Evolutionary conservation across 1,140 invertebrate species (phyloP).

Genomic region (Cherax destructor): DNA sequence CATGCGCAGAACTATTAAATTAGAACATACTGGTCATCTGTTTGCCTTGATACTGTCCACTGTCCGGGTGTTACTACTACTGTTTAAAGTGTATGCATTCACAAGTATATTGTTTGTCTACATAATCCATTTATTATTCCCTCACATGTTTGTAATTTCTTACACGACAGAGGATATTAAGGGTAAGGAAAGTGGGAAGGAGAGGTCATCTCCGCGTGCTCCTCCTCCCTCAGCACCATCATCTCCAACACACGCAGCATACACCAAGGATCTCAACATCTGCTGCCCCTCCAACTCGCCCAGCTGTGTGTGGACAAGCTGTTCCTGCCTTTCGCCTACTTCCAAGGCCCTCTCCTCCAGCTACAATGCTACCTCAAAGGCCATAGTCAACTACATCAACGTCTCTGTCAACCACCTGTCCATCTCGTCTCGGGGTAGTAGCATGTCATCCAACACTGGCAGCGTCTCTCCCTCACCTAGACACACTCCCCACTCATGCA

Average conservation of each 20-base stretch:
- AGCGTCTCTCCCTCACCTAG: not conserved
- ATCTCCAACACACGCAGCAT: not conserved
- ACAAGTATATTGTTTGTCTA: too few species aligned
- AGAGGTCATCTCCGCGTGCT: not conserved
- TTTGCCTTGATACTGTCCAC: too few species aligned
- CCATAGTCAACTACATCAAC: not conserved
- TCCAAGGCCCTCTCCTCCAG: not conserved
- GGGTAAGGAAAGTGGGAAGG: not conserved
- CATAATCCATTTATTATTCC: too few species aligned
- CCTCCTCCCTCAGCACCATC: not conserved
- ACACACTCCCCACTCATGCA: not conserved
- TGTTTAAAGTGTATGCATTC: too few species aligned
- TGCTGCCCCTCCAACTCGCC: not conserved
- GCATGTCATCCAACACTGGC: not conserved
- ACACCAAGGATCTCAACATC: constrained; percentile 14
- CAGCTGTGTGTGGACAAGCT: constrained; percentile 3
- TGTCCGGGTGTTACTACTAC: too few species aligned
- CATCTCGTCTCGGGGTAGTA: not conserved
- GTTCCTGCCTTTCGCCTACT: constrained; percentile 1
- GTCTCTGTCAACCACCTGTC: not conserved
- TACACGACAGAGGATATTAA: not conserved
- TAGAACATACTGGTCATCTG: too few species aligned
- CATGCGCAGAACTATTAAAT: too few species aligned
- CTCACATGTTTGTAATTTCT: not conserved
- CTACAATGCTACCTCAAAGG: not conserved